Evolutionary conservation across 2,888 invertebrate genomes (phyloP).

Genomic region (Rhyacophila evoluta): DNA sequence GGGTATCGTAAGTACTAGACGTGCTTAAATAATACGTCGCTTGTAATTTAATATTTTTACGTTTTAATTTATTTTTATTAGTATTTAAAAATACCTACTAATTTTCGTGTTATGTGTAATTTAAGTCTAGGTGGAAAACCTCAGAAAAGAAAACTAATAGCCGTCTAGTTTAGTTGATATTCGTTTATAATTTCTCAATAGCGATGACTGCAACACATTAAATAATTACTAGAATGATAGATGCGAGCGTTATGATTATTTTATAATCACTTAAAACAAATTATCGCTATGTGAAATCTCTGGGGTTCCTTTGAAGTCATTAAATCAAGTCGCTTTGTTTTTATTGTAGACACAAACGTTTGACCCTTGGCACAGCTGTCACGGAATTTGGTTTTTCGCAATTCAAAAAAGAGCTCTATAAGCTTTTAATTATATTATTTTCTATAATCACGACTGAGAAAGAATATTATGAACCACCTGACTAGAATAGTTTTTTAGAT

Average conservation of each 20-base stretch:
- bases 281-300: not conserved
- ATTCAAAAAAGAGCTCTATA: constrained; percentile 6
- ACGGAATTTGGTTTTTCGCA: constrained; percentile 37
- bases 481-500: not conserved
- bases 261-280: not conserved
- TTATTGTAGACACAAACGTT: not conserved
- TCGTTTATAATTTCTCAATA: too few relatives aligned
- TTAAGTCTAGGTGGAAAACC: too few relatives aligned
- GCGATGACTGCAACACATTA: not conserved
- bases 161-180: too few relatives aligned
- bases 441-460: too few relatives aligned
- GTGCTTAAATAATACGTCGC: too few relatives aligned
- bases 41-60: too few relatives aligned
- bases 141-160: too few relatives aligned
- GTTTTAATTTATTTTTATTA: too few relatives aligned
- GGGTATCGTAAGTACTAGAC: too few relatives aligned
- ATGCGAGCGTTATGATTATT: not conserved
- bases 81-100: too few relatives aligned
- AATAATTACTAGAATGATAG: not conserved
- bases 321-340: constrained; percentile 14
- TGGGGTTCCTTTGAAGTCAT: not conserved
- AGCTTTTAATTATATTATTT: not conserved
- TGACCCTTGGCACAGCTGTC: constrained; percentile 27
- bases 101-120: too few relatives aligned
- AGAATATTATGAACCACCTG: not conserved